Conservation (phyloP, 2,888 invertebrate genomes). For the Sussaba pulchella region DNA sequence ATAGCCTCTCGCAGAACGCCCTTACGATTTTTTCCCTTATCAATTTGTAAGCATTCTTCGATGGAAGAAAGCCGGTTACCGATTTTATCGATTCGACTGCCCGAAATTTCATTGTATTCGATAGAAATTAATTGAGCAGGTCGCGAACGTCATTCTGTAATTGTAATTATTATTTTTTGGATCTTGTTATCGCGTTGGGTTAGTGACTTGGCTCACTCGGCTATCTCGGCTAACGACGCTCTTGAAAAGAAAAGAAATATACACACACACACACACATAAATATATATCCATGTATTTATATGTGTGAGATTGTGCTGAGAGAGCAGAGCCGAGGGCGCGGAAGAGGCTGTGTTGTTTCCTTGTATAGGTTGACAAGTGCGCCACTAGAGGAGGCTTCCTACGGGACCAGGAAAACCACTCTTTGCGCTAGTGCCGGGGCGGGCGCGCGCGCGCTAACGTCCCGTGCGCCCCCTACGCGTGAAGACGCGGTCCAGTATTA, state of each 20-base stretch:
- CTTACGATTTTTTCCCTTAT: too few species aligned
- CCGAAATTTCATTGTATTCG: too few species aligned
- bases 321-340: constrained; percentile 2
- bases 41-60: too few species aligned
- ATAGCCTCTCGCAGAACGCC: too few species aligned
- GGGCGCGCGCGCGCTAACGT: not conserved
- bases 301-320: not conserved
- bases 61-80: too few species aligned
- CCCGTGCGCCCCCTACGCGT: not conserved
- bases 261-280: too few species aligned
- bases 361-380: constrained; percentile 8
- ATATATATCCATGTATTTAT: too few species aligned
- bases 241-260: constrained; percentile 18
- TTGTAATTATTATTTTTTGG: not conserved
- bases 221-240: constrained; percentile 55
- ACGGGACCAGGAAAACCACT: not conserved
- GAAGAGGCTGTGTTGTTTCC: constrained; percentile 13
- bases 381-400: not conserved
- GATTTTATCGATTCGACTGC: too few species aligned
- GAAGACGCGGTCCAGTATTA: not conserved
- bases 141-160: not conserved
- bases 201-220: constrained; percentile 10
- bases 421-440: not conserved
- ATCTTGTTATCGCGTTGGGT: not conserved
- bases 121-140: too few species aligned